phyloP scores from a whole-genome alignment of 2,797 vertebrate genomes.

The Rachycentron canadum region DNA sequence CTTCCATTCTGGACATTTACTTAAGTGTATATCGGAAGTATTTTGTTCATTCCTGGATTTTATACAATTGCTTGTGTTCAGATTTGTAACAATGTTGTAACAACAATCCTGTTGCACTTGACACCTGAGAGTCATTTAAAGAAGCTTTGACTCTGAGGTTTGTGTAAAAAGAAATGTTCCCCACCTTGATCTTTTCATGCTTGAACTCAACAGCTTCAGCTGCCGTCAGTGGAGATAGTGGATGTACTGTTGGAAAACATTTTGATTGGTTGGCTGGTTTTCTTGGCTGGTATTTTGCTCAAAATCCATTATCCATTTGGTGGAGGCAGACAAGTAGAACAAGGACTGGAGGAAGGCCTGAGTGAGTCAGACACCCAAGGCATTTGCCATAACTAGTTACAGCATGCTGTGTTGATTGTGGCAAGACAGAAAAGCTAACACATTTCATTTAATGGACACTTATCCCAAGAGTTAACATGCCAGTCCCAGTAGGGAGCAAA shows the following conservation, averaged over 20 bases:
- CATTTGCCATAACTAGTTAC: slow-evolving; percentile 53
- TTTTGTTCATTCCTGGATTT: neutral
- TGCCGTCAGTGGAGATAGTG: slow-evolving; percentile 32
- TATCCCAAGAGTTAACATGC: slow-evolving; percentile 22
- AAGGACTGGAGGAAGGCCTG: slow-evolving; percentile 56
- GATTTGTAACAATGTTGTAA: neutral
- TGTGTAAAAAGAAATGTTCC: neutral
- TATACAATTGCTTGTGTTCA: neutral
- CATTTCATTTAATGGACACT: slow-evolving; percentile 49
- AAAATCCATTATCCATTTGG: slow-evolving; percentile 64
- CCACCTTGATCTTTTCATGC: slow-evolving; percentile 32
- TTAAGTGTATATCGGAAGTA: neutral
- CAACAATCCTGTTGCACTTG: slow-evolving; percentile 9
- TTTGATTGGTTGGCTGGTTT: slow-evolving; percentile 66
- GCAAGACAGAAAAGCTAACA: slow-evolving; percentile 31
- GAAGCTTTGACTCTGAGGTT: neutral
- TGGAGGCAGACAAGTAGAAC: slow-evolving; percentile 65
- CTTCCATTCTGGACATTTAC: neutral
- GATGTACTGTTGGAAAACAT: slow-evolving; percentile 31
- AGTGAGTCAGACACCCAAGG: slow-evolving; percentile 56
- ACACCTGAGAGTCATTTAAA: slow-evolving; percentile 4
- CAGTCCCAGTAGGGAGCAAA: slow-evolving; percentile 15
- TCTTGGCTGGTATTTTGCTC: slow-evolving; percentile 61
- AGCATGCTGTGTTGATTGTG: slow-evolving; percentile 48
- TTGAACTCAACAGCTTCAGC: slow-evolving; percentile 32